Evolutionary conservation across 2,888 invertebrate species (phyloP).

Genomic region (Drosophila formosana): DNA sequence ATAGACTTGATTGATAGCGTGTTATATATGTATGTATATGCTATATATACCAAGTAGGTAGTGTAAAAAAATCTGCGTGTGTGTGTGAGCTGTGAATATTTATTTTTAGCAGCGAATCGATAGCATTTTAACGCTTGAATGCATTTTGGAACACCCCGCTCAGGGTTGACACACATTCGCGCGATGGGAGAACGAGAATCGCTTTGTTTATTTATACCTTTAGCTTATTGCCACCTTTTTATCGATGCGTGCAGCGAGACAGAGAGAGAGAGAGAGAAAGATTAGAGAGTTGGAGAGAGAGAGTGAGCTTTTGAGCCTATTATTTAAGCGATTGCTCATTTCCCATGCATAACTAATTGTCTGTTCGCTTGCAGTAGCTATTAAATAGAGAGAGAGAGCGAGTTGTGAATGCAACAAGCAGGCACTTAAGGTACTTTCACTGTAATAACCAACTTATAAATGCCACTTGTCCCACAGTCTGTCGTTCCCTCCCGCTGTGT

Average conservation of each 20-base stretch:
- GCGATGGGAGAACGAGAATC: constrained; percentile 1
- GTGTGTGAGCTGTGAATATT: constrained; percentile 27
- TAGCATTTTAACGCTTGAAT: constrained; percentile 73
- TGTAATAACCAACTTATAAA: constrained; percentile 15
- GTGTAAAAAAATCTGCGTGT: constrained; percentile 6
- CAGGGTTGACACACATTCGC: constrained; percentile 37
- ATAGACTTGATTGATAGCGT: not conserved
- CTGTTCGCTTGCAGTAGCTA: not conserved
- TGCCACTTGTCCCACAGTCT: constrained; percentile 1
- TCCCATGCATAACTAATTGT: constrained; percentile 2
- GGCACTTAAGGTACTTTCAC: constrained; percentile 6
- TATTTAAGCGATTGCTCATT: not conserved
- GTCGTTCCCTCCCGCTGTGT: not conserved
- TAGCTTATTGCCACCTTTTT: constrained; percentile 33
- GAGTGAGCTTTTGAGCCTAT: not conserved
- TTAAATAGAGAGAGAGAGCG: not conserved
- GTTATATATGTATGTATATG: not conserved
- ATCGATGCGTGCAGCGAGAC: constrained; percentile 16
- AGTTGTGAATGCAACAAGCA: not conserved
- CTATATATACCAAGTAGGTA: not conserved
- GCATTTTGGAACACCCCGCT: constrained; percentile 54
- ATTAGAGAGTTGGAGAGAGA: not conserved
- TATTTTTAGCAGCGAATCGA: constrained; percentile 76
- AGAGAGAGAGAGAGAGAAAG: not conserved
- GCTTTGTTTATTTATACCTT: constrained; percentile 44